phyloP scores from a whole-genome alignment of 2,113 vertebrate genomes.

The Canis aureus region DNA sequence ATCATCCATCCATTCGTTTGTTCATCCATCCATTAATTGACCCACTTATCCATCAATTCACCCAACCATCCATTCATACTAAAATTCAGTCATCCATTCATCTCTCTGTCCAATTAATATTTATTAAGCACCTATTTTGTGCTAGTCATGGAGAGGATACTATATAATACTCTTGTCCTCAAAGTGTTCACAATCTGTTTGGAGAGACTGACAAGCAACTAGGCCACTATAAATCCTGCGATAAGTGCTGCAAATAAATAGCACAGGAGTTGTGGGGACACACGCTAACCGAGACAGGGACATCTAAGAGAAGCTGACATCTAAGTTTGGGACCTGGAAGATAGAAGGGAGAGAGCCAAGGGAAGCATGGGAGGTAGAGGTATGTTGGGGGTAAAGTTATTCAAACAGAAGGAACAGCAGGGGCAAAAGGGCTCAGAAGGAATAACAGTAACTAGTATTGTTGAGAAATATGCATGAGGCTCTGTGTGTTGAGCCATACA shows the following conservation, averaged over 20 bases:
- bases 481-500: too few species aligned
- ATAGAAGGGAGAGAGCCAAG: not conserved
- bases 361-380: too few species aligned
- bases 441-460: not conserved
- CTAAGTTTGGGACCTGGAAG: not conserved
- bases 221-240: not conserved
- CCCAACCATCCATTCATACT: not conserved
- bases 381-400: not conserved
- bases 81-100: not conserved
- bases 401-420: not conserved
- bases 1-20: not conserved
- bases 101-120: not conserved
- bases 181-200: not conserved
- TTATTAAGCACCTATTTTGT: not conserved
- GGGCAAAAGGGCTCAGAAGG: not conserved
- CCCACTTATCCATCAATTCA: not conserved
- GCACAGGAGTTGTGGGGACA: not conserved
- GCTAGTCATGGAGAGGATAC: not conserved
- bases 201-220: not conserved
- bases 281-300: rapidly evolving
- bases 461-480: not conserved
- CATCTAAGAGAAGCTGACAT: not conserved
- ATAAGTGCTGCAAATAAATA: not conserved
- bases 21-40: not conserved
- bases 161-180: not conserved